Conservation (phyloP, 2,888 invertebrate species). For the Microchrysa polita region DNA sequence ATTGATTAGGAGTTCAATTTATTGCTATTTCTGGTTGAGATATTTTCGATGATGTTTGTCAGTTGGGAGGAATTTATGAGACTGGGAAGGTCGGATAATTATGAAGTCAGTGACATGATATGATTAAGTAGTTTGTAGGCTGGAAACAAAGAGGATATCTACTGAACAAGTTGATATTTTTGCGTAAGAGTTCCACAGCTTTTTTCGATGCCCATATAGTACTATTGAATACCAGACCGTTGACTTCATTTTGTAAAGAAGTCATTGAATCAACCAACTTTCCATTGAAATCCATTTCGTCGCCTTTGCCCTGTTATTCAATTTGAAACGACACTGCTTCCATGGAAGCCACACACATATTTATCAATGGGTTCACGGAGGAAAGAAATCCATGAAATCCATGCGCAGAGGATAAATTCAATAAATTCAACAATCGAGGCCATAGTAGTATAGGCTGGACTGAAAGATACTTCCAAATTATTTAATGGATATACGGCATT, state of each 20-base stretch:
- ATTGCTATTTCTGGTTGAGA: conserved; percentile 51
- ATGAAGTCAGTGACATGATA: neutral
- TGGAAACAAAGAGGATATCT: neutral
- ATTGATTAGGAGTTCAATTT: conserved; percentile 63
- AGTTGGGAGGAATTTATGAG: conserved; percentile 24
- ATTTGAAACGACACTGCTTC: conserved; percentile 29
- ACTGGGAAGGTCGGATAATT: neutral
- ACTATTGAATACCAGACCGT: neutral
- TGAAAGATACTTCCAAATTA: conserved; percentile 26
- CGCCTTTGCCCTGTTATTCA: conserved; percentile 39
- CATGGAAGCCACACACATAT: conserved; percentile 32
- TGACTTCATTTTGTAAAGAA: conserved; percentile 9
- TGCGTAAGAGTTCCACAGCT: no score
- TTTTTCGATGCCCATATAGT: neutral
- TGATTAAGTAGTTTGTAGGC: neutral
- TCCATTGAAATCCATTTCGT: conserved; percentile 22
- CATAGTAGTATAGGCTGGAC: no score
- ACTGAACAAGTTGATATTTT: neutral
- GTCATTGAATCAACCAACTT: conserved; percentile 15
- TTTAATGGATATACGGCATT: conserved; percentile 3
- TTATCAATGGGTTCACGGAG: conserved; percentile 29
- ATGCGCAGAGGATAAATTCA: neutral
- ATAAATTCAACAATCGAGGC: neutral
- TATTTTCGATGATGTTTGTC: conserved; percentile 21
- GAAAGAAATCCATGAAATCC: conserved; percentile 2